Evolutionary conservation across 2,113 vertebrate species (phyloP).

Genomic region (Chionomys nivalis): DNA sequence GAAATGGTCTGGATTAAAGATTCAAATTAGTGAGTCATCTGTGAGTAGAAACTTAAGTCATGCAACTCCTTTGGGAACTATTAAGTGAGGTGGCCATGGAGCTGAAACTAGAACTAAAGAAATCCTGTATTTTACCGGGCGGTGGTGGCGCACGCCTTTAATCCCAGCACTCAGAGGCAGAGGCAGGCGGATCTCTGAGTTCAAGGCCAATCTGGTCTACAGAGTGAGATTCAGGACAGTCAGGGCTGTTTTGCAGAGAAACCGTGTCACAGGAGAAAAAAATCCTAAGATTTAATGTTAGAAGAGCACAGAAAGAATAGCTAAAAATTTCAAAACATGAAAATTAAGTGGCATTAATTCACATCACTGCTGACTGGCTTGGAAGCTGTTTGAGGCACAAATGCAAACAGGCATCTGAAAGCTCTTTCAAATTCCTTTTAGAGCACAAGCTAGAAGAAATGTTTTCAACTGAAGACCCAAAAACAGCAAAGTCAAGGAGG

Average conservation of each 20-base stretch:
- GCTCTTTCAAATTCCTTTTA: conserved; percentile 40
- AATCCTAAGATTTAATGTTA: background rate
- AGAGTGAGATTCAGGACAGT: too few species aligned
- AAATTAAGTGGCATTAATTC: background rate
- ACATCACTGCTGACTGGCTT: background rate
- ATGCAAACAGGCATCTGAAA: background rate
- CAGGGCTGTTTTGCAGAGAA: too few species aligned
- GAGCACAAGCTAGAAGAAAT: background rate
- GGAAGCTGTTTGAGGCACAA: background rate
- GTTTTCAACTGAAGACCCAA: conserved; percentile 7
- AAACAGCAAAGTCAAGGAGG: conserved; percentile 33
- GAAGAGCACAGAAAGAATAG: background rate
- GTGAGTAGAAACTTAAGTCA: background rate
- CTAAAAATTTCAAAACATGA: background rate
- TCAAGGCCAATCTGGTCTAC: too few species aligned
- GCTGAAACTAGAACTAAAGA: background rate
- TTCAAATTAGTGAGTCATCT: conserved; percentile 14
- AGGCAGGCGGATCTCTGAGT: too few species aligned
- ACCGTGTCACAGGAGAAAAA: too few species aligned
- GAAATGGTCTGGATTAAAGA: conserved; percentile 43
- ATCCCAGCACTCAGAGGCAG: too few species aligned
- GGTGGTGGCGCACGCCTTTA: too few species aligned
- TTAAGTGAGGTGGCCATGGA: background rate
- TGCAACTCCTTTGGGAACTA: background rate
- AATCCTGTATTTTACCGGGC: background rate